phyloP scores from a whole-genome alignment of 2,888 invertebrate genomes.

The Cynaeus angustus region DNA sequence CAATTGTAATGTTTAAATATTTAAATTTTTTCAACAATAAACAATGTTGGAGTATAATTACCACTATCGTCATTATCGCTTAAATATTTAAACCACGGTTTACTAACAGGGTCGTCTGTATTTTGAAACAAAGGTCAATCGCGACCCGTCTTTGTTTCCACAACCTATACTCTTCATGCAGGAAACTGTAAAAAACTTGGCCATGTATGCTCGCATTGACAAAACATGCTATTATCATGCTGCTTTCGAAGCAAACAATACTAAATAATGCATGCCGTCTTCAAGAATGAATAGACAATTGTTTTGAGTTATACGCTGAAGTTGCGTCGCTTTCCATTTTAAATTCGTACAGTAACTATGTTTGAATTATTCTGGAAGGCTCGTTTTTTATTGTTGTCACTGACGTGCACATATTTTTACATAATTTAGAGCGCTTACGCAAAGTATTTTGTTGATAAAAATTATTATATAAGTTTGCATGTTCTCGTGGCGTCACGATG shows the following conservation, averaged over 20 bases:
- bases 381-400: slow-evolving; percentile 50
- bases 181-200: slow-evolving; percentile 45
- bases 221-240: slow-evolving; percentile 60
- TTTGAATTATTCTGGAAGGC: slow-evolving; percentile 56
- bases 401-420: slow-evolving; percentile 50
- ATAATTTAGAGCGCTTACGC: slow-evolving; percentile 49
- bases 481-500: slow-evolving; percentile 30
- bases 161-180: slow-evolving; percentile 36
- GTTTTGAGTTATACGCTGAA: slow-evolving; percentile 61
- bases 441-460: slow-evolving; percentile 46
- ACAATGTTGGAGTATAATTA: slow-evolving; percentile 34
- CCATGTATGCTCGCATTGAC: slow-evolving; percentile 48
- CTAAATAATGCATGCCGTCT: slow-evolving; percentile 62
- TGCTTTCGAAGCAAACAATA: slow-evolving; percentile 61
- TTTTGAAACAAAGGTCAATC: slow-evolving; percentile 34
- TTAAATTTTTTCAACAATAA: slow-evolving; percentile 33
- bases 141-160: slow-evolving; percentile 37
- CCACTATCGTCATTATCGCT: slow-evolving; percentile 32
- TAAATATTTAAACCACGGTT: slow-evolving; percentile 23
- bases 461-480: slow-evolving; percentile 40
- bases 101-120: slow-evolving; percentile 26
- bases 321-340: slow-evolving; percentile 60
- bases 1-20: slow-evolving; percentile 35
- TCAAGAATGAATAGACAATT: slow-evolving; percentile 62
- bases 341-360: slow-evolving; percentile 54